Percentiles rank a stretch among this genome's conserved stretches.
These are phyloP conservation scores for Archips xylosteana DNA, from an alignment of 2,888 invertebrate species.

Conservation along the genomic window DNA sequence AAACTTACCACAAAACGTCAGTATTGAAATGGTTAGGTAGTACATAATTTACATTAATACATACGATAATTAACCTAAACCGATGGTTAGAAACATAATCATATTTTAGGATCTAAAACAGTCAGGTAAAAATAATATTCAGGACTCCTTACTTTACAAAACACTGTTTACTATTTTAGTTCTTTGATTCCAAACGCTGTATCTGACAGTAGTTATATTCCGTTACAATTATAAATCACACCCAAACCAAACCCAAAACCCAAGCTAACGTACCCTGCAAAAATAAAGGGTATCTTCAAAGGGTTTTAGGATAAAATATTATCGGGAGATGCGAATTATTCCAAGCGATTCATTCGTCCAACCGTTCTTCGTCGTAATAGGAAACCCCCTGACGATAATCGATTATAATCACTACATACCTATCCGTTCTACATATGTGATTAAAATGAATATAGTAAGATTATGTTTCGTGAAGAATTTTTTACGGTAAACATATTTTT, in stretches of 20 bases:
- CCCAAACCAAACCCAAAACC: neutral
- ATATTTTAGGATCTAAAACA: too few relatives aligned
- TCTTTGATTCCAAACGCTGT: neutral
- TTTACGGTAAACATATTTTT: neutral
- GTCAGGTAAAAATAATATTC: too few relatives aligned
- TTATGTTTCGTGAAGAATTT: neutral
- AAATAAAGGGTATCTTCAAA: slow-evolving; percentile 7
- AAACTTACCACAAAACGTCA: too few relatives aligned
- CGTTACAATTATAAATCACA: neutral
- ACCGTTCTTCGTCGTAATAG: neutral
- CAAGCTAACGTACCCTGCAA: neutral
- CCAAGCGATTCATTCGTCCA: slow-evolving; percentile 1
- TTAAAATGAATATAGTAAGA: neutral
- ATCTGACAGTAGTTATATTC: neutral
- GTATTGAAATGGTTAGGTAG: too few relatives aligned
- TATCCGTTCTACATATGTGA: neutral
- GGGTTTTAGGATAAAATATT: slow-evolving; percentile 6
- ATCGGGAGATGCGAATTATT: slow-evolving; percentile 4
- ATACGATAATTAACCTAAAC: too few relatives aligned
- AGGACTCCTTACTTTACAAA: too few relatives aligned
- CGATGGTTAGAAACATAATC: too few relatives aligned
- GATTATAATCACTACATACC: neutral
- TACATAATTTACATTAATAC: too few relatives aligned
- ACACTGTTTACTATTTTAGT: neutral
- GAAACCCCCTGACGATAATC: neutral